Percentiles rank a stretch among this genome's conserved stretches.
Evolutionary conservation across 2,797 vertebrate species (phyloP).

Genomic region (Anableps anableps): DNA sequence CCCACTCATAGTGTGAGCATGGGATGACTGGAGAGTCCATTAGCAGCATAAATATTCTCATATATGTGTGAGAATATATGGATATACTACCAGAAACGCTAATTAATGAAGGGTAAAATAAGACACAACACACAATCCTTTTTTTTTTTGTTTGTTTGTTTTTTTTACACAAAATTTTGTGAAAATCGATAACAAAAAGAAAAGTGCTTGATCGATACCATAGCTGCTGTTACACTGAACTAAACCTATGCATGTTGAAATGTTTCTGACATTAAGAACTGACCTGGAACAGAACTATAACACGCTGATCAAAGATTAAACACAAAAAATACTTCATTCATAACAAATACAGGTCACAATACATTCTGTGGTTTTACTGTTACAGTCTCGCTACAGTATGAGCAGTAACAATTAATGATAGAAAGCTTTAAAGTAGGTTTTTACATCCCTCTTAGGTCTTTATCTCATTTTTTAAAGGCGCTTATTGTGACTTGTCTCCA

Average conservation of each 20-base stretch:
- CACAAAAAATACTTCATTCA: background rate
- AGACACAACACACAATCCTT: background rate
- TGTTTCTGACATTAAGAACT: background rate
- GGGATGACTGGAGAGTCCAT: constrained; percentile 14
- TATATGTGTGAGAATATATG: background rate
- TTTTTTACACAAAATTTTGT: background rate
- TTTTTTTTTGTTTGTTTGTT: background rate
- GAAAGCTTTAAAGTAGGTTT: background rate
- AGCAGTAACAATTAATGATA: background rate
- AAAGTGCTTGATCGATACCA: background rate
- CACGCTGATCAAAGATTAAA: background rate
- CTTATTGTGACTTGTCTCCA: background rate
- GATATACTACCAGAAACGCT: background rate
- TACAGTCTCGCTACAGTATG: background rate
- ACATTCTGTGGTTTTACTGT: background rate
- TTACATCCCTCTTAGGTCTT: background rate
- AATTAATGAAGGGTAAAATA: background rate
- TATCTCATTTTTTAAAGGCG: background rate
- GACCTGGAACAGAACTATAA: background rate
- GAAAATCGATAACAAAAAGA: background rate
- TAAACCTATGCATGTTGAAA: background rate
- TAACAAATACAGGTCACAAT: too few species aligned
- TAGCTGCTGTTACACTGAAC: background rate
- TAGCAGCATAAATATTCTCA: constrained; percentile 13
- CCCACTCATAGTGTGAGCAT: background rate